Evolutionary conservation across 1,140 invertebrate genomes (phyloP).

Genomic region (Hydropsyche tenuis): DNA sequence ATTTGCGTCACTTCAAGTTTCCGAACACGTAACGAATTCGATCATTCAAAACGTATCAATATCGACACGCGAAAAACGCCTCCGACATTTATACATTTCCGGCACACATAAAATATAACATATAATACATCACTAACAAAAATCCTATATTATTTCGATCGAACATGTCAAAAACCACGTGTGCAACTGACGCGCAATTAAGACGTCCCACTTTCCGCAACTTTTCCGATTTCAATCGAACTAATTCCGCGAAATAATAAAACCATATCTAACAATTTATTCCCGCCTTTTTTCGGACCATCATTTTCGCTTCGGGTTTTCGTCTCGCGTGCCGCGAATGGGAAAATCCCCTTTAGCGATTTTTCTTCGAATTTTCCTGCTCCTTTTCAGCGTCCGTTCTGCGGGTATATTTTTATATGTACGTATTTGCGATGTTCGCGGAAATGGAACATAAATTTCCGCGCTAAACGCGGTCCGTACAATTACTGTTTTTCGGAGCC

Average conservation of each 20-base stretch:
- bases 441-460: slow-evolving; percentile 16
- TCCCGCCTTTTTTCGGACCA: neutral
- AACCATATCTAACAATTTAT: neutral
- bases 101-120: no score
- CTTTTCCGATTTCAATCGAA: no score
- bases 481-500: slow-evolving; percentile 5
- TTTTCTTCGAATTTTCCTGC: neutral
- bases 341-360: neutral
- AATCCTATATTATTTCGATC: no score
- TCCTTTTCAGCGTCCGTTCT: no score
- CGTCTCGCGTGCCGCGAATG: neutral
- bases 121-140: no score
- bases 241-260: no score
- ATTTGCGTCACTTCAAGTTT: no score
- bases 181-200: slow-evolving; percentile 10
- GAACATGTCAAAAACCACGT: no score
- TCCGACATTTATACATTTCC: no score
- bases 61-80: no score
- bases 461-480: neutral
- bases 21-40: no score
- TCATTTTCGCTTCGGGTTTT: slow-evolving; percentile 1
- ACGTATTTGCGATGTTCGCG: neutral
- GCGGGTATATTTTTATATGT: neutral
- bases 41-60: no score
- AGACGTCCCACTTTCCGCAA: slow-evolving; percentile 6